Percentiles rank a stretch among this genome's conserved stretches.
Evolutionary conservation across 1,140 invertebrate genomes (phyloP).

Genomic region (Drosophila obscura): DNA sequence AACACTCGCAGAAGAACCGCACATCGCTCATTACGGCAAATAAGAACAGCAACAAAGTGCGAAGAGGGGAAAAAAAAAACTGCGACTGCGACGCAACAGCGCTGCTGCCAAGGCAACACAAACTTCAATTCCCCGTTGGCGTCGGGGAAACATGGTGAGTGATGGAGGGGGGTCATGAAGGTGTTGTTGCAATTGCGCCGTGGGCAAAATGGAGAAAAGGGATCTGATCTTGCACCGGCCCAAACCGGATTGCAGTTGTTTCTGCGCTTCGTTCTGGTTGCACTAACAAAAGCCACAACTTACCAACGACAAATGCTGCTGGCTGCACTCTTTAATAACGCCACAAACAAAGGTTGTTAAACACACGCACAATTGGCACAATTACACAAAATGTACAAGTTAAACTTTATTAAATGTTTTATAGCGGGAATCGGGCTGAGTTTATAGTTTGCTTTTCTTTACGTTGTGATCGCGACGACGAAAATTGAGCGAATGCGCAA

Average conservation of each 20-base stretch:
- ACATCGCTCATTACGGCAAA: conserved; percentile 43
- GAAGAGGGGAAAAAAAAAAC: conserved; percentile 23
- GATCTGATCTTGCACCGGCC: conserved; percentile 25
- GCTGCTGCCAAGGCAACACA: conserved; percentile 31
- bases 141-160: conserved; percentile 1
- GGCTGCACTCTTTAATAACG: background rate
- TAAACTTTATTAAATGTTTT: background rate
- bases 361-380: conserved; percentile 5
- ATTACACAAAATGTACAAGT: conserved; percentile 8
- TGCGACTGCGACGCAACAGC: conserved; percentile 36
- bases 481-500: conserved; percentile 46
- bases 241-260: conserved; percentile 33
- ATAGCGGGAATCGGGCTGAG: background rate
- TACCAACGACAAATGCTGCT: conserved; percentile 6
- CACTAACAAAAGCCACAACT: background rate
- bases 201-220: conserved; percentile 36
- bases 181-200: conserved; percentile 49
- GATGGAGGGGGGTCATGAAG: conserved; percentile 15
- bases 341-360: conserved; percentile 1
- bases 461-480: conserved; percentile 49
- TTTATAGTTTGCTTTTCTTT: background rate
- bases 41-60: conserved; percentile 20
- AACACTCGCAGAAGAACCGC: background rate
- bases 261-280: background rate
- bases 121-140: conserved; percentile 5